Evolutionary conservation across 2,797 vertebrate genomes (phyloP), one percentile per base, ranked within the genome.

Genomic region (Parambassis ranga): DNA sequence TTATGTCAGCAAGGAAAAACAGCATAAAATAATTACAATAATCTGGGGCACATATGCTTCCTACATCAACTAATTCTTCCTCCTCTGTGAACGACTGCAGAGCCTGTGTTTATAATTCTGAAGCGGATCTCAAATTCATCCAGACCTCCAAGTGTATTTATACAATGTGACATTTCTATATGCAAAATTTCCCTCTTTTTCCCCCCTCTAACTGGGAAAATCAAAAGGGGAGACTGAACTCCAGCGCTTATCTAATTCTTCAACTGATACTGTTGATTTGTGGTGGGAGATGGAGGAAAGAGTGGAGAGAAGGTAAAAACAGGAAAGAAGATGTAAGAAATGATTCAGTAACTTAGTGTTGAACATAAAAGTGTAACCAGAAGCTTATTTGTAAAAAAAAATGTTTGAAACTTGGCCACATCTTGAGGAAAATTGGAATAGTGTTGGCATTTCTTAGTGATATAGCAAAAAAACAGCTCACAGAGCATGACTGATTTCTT

Each of bases 11-110:
- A 58, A 81, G 68, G 71, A 71, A 83, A 88, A 85, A 87, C 83
- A 83, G 75, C 66, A 75, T 84, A 58, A 84, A 89, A 85, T 87
- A 89, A 90, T 90, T 89, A 87, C 78, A 86, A 85, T 89, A 82
- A 91, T 87, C 81, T 89, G 87, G 78, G 67, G 71, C 79, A 65
- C 87, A 91, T 78, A 91, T 91, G 88, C 85, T 86, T 85, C 82
- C 81, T 69, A 79, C 80, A 81, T 76, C 79, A 72, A 69, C 75
- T 89, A 87, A 89, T 85, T 89, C 84, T 81, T 86, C 87, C 85
- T 85, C 70, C 67, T 67, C 73, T 68, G 75, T 71, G 80, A 83
- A 85, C 28, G 75, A 74, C 72, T 77, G 75, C 55, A 59, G 72
- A 81, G 81, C 36, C 77, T 35, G 36, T 85, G 86, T 90, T 89